Evolutionary conservation across 2,113 vertebrate genomes (phyloP).

Genomic region (Microcebus lehilahytsara): DNA sequence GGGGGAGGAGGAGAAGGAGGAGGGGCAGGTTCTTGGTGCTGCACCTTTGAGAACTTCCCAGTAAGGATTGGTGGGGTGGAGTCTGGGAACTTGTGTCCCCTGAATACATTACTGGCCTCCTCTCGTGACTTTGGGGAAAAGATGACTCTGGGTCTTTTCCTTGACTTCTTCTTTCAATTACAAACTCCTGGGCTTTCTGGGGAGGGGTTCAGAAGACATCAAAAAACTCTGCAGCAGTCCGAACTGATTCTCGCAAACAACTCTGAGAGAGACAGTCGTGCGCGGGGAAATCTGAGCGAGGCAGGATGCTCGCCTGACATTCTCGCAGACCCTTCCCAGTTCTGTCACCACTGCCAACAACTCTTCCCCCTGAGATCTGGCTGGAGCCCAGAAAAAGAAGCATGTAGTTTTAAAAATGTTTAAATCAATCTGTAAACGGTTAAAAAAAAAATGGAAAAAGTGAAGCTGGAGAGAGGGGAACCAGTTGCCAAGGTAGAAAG

Average conservation of each 20-base stretch:
- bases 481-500: constrained; percentile 36
- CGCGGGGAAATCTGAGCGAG: background rate
- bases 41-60: constrained; percentile 32
- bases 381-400: constrained; percentile 62
- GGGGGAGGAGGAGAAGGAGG: constrained; percentile 39
- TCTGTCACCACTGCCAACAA: constrained; percentile 58
- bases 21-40: constrained; percentile 66
- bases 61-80: constrained; percentile 52
- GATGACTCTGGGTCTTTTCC: constrained; percentile 78
- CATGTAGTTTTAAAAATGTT: constrained; percentile 69
- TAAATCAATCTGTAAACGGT: constrained; percentile 53
- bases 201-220: background rate
- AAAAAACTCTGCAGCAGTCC: background rate
- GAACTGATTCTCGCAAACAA: background rate
- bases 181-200: constrained; percentile 76
- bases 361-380: constrained; percentile 49
- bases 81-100: constrained; percentile 40
- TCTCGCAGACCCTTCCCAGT: background rate
- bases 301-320: background rate
- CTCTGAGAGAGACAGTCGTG: constrained; percentile 60
- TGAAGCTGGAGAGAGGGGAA: constrained; percentile 55
- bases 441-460: background rate
- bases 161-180: constrained; percentile 71
- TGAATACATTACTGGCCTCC: constrained; percentile 46
- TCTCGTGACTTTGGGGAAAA: constrained; percentile 67